Evolutionary conservation across 2,888 invertebrate species (phyloP).

Genomic region (Sinelater perroti): DNA sequence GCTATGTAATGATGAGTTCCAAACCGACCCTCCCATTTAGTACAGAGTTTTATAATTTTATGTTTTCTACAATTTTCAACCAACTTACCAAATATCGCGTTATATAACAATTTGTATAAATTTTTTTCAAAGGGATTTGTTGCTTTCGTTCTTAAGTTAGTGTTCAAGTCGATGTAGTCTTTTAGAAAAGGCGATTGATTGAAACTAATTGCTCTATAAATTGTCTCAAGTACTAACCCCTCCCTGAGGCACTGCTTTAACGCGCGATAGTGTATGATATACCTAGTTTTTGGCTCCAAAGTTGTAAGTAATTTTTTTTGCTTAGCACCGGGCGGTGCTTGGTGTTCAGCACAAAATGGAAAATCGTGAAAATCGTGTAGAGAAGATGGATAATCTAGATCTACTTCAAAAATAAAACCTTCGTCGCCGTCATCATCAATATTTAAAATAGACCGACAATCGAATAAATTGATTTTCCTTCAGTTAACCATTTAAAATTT

Average conservation of each 20-base stretch:
- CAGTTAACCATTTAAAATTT: constrained; percentile 48
- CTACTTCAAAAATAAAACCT: constrained; percentile 52
- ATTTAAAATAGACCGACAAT: constrained; percentile 17
- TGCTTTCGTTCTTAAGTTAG: not conserved
- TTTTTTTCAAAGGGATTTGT: not conserved
- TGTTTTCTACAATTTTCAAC: no score
- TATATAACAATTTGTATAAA: no score
- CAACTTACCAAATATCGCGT: no score
- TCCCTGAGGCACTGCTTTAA: constrained; percentile 43
- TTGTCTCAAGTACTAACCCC: constrained; percentile 45
- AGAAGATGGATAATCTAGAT: no score
- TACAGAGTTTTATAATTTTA: constrained; percentile 19
- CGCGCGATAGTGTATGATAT: no score
- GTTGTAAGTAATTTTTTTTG: constrained; percentile 37
- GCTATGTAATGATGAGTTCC: constrained; percentile 35
- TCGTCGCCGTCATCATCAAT: constrained; percentile 30
- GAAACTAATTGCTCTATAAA: no score
- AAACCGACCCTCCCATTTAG: constrained; percentile 18
- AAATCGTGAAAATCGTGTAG: no score
- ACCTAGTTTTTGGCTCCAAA: no score
- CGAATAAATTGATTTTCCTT: not conserved
- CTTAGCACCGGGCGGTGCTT: constrained; percentile 42
- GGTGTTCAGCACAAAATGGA: not conserved
- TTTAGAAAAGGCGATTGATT: constrained; percentile 12
- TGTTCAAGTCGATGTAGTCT: constrained; percentile 14